Evolutionary conservation across 2,797 vertebrate species (phyloP), one percentile per base, ranked within the genome.

Genomic region (Sebastes vulpes): DNA sequence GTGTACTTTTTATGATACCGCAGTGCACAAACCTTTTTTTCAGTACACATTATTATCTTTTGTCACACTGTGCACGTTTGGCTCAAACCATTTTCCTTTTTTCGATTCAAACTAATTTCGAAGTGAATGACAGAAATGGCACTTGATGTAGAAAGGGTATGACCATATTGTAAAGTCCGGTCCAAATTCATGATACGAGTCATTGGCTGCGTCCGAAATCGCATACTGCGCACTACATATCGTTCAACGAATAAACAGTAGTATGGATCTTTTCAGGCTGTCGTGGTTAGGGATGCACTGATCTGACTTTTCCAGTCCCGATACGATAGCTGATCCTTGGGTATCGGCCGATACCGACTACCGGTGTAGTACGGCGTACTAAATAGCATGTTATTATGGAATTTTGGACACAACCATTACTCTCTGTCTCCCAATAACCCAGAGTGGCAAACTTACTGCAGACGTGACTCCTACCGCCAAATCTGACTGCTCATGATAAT

Each of bases 91-190:
- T 77, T 74, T 38, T 57, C 9, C 60, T 56, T 69, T 68, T 73
- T 32, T 32, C 52, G 11, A 65, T 54, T 38, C 31, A 35, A 65
- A 60, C 42, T 35, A 9, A 56, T 72, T 69, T 69, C 1, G 1
- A 77, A 74, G 12, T 21, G 58, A 75, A 70, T 25, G 69, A 66
- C 76, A 79, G 38, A 73, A 78, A 79, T 67, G 67, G 73, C 77
- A 85, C 46, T 50, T 75, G 10, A 77, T 75, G 64, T 32, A 72
- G 64, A 79, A 75, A 11, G 20, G 57, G 16, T 32, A 48, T 50
- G 61, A 57, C 50, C 50, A 48, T 28, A 26, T 48, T 48, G 20
- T 42, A 21, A 61, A 60, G 35, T 72, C 54, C 42, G 35, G 32
- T 60, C 25, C 32, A 53, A 66, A 56, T 65, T 52, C 14, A 29